These are phyloP conservation scores for Pelvicachromis taeniatus DNA, from an alignment of 2,113 vertebrate genomes.

Conservation along the genomic window DNA sequence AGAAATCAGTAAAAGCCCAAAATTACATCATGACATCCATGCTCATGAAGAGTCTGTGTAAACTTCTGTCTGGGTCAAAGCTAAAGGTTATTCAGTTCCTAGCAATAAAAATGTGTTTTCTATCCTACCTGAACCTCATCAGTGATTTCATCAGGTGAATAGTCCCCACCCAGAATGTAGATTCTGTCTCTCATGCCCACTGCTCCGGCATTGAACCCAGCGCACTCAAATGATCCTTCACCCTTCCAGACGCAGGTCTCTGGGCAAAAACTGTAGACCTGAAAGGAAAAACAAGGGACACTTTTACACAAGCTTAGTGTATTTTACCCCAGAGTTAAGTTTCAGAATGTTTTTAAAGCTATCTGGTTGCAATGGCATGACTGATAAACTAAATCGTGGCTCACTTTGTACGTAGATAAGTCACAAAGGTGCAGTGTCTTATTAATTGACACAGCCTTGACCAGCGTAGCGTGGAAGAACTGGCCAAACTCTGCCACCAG, in stretches of 20 bases:
- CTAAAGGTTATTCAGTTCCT: not conserved
- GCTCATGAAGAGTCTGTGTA: not conserved
- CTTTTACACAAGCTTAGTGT: not conserved
- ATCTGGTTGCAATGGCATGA: not conserved
- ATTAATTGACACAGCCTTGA: slow-evolving; percentile 90
- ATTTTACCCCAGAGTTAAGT: not conserved
- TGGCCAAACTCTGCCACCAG: slow-evolving; percentile 94
- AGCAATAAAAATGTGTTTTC: not conserved
- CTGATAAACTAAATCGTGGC: not conserved
- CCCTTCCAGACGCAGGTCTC: slow-evolving; percentile 93
- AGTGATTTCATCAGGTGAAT: slow-evolving; percentile 94
- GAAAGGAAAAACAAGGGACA: not conserved
- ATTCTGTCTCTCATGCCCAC: slow-evolving; percentile 89
- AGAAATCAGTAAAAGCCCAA: not conserved
- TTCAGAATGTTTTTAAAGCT: not conserved
- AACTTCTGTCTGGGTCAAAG: not conserved
- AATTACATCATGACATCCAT: not conserved
- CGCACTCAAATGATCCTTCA: slow-evolving; percentile 94
- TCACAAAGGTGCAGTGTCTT: slow-evolving; percentile 91
- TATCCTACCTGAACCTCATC: slow-evolving; percentile 81
- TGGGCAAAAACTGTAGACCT: slow-evolving; percentile 93
- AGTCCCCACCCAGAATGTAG: slow-evolving; percentile 96
- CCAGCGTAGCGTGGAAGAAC: slow-evolving; percentile 93
- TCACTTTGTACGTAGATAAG: slow-evolving; percentile 91
- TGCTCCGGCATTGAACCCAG: slow-evolving; percentile 94